phyloP scores from a whole-genome alignment of 2,113 vertebrate species.

The Cinclus mexicanus region DNA sequence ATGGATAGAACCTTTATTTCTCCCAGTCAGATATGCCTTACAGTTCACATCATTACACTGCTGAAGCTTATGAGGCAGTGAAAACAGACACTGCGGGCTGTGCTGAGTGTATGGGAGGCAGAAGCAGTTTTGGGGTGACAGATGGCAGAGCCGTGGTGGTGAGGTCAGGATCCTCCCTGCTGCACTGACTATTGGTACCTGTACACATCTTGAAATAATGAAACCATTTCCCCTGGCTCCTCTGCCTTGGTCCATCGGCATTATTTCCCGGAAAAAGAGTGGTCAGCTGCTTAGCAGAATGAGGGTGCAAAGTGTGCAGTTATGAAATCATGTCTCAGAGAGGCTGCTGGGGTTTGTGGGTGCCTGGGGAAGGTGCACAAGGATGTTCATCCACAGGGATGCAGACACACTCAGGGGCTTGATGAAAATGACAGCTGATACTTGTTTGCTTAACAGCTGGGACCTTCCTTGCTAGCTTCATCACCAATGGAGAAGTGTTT shows the following conservation, averaged over 20 bases:
- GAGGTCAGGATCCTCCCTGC: background rate
- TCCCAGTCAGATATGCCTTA: background rate
- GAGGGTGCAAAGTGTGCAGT: background rate
- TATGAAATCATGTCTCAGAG: background rate
- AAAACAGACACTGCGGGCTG: background rate
- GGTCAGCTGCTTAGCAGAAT: background rate
- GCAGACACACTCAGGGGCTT: background rate
- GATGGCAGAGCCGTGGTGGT: accelerated
- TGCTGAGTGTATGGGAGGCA: background rate
- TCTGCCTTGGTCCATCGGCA: background rate
- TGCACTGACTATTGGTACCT: background rate
- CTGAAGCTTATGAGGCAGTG: background rate
- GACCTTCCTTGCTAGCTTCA: background rate
- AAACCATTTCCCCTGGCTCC: background rate
- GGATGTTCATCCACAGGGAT: background rate
- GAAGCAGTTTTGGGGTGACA: background rate
- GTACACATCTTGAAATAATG: accelerated
- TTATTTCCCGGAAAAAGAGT: background rate
- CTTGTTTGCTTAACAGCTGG: conserved; percentile 10
- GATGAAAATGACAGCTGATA: background rate
- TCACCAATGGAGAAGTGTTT: background rate
- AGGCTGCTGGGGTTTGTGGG: accelerated
- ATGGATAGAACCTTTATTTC: background rate
- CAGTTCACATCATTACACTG: accelerated
- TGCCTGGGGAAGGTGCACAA: background rate